phyloP scores from a whole-genome alignment of 2,113 vertebrate species.

The Struthio camelus region DNA sequence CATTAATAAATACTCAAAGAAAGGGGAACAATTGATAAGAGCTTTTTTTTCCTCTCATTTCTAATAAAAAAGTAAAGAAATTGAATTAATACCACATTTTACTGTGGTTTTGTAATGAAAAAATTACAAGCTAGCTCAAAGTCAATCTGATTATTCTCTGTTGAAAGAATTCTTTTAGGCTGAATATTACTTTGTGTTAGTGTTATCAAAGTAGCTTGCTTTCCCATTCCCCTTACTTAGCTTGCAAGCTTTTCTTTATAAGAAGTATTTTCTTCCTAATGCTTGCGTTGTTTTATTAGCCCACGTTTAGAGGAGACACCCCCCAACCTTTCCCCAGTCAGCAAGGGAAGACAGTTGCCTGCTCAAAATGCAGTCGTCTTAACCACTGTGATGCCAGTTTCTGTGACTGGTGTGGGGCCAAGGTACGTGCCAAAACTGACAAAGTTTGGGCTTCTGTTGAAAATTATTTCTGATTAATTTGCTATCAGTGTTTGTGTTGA shows the following conservation, averaged over 20 bases:
- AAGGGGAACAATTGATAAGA: neutral
- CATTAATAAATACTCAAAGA: neutral
- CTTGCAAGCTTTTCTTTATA: neutral
- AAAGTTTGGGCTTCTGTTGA: neutral
- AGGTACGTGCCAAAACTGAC: constrained; percentile 71
- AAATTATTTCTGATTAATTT: neutral
- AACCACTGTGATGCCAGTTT: constrained; percentile 78
- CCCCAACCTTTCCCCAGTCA: constrained; percentile 18
- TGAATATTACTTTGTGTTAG: neutral
- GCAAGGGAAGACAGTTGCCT: constrained; percentile 67
- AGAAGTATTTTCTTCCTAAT: neutral
- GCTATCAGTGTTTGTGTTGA: neutral
- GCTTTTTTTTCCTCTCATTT: neutral
- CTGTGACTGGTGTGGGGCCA: constrained; percentile 88
- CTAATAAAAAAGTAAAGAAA: neutral
- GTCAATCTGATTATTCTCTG: neutral
- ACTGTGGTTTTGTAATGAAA: neutral
- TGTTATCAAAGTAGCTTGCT: neutral
- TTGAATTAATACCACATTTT: neutral
- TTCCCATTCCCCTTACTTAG: neutral
- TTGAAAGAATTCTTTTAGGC: neutral
- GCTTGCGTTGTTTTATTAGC: constrained; percentile 54
- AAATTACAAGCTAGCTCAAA: neutral
- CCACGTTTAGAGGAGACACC: constrained; percentile 6
- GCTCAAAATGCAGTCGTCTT: constrained; percentile 77